A percentile compares a stretch with the other conserved stretches of the same genome.
Evolutionary conservation across 2,888 invertebrate species (phyloP).

Genomic region (Eumacrocentrus americanus): DNA sequence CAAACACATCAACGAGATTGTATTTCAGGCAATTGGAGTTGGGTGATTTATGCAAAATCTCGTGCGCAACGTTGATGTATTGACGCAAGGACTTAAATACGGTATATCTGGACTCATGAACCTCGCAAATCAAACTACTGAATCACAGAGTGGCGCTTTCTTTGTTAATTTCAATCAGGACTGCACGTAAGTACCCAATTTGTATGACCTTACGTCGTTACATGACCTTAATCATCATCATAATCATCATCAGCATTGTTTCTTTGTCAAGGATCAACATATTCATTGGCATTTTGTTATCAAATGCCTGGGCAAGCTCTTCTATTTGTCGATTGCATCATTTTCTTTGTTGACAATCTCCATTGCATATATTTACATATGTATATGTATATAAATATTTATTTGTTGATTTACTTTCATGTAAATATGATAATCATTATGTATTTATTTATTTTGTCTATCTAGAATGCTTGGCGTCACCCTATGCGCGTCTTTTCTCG

Average conservation of each 20-base stretch:
- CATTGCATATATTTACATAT: background rate
- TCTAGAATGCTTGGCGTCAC: constrained; percentile 33
- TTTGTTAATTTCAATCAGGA: constrained; percentile 98
- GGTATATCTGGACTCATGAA: constrained; percentile 78
- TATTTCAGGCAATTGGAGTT: constrained; percentile 23
- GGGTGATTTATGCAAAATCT: constrained; percentile 62
- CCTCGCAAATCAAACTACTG: constrained; percentile 79
- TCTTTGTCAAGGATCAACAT: constrained; percentile 35
- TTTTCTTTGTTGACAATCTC: background rate
- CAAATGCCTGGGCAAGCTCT: background rate
- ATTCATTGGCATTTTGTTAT: constrained; percentile 16
- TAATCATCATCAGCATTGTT: constrained; percentile 22
- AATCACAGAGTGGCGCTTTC: constrained; percentile 82
- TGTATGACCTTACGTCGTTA: background rate
- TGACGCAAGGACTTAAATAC: constrained; percentile 62
- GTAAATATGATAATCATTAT: constrained; percentile 9
- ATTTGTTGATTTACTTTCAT: background rate
- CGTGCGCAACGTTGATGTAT: constrained; percentile 62
- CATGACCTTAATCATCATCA: background rate
- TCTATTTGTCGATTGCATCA: constrained; percentile 1
- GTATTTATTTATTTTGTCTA: constrained; percentile 30
- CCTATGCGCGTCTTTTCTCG: constrained; percentile 33
- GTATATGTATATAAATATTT: background rate
- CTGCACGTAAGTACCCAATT: constrained; percentile 82
- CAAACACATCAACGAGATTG: background rate